phyloP scores from a whole-genome alignment of 1,140 invertebrate genomes.

The Cyrtorhinus lividipennis region DNA sequence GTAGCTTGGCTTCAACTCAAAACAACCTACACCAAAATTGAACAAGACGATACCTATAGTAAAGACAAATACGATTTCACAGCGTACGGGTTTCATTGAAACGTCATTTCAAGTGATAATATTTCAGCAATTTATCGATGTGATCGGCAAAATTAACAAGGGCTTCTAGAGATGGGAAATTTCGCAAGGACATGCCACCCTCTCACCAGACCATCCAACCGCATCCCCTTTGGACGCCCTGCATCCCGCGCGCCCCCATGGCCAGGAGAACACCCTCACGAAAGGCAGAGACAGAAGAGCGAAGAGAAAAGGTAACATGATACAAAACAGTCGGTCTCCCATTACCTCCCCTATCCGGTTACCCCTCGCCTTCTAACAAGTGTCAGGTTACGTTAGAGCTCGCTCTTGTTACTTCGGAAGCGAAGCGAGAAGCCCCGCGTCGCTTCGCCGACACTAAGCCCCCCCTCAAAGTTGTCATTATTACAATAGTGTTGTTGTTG shows the following conservation, averaged over 20 bases:
- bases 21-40: too few relatives aligned
- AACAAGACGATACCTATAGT: too few relatives aligned
- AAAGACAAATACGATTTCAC: too few relatives aligned
- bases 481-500: background rate
- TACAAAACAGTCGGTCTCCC: conserved; percentile 1
- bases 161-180: too few relatives aligned
- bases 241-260: background rate
- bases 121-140: too few relatives aligned
- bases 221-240: background rate
- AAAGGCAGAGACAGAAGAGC: background rate
- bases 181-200: too few relatives aligned
- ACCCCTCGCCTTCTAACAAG: background rate
- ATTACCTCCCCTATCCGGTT: conserved; percentile 6
- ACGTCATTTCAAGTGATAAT: too few relatives aligned
- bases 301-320: conserved; percentile 1
- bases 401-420: conserved; percentile 3
- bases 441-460: background rate
- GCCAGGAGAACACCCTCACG: background rate
- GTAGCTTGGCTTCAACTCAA: too few relatives aligned
- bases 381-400: conserved; percentile 4
- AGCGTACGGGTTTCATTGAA: too few relatives aligned
- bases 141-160: too few relatives aligned
- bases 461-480: background rate
- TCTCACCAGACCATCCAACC: background rate
- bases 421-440: conserved; percentile 3